phyloP scores from a whole-genome alignment of 1,140 invertebrate genomes.

The Dinoponera quadriceps region DNA sequence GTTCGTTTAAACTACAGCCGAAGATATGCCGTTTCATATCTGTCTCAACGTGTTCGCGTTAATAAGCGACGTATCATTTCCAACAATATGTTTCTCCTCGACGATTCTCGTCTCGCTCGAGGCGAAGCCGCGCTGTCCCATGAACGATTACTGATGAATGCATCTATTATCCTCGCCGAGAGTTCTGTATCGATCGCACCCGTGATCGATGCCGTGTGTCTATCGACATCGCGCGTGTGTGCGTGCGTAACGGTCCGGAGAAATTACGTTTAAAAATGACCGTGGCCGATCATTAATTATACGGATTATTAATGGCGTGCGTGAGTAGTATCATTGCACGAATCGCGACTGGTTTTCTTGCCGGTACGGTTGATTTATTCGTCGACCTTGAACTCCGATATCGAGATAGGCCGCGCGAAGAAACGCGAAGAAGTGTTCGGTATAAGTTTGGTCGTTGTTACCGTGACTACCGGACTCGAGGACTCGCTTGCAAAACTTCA shows the following conservation, averaged over 20 bases:
- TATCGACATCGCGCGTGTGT: constrained; percentile 41
- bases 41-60: not conserved
- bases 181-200: constrained; percentile 68
- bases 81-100: not conserved
- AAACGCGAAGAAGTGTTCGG: constrained; percentile 45
- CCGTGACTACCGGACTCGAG: constrained; percentile 77
- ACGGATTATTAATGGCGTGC: constrained; percentile 66
- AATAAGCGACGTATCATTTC: not conserved
- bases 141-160: constrained; percentile 9
- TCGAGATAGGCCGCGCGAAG: constrained; percentile 34
- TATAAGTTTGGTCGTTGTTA: constrained; percentile 83
- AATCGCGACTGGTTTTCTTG: constrained; percentile 58
- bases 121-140: not conserved
- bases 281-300: constrained; percentile 70
- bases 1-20: not conserved
- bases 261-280: constrained; percentile 58
- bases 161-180: not conserved
- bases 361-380: constrained; percentile 70
- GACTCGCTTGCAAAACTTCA: not conserved
- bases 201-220: constrained; percentile 56
- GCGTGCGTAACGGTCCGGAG: constrained; percentile 17
- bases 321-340: constrained; percentile 64
- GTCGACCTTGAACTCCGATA: constrained; percentile 68
- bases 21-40: constrained; percentile 1
- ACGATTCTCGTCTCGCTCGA: not conserved